A percentile compares a stretch with the other conserved stretches of the same genome.
These are phyloP conservation scores for Ceyx cyanopectus DNA, from an alignment of 2,113 vertebrate genomes.

Conservation along the genomic window DNA sequence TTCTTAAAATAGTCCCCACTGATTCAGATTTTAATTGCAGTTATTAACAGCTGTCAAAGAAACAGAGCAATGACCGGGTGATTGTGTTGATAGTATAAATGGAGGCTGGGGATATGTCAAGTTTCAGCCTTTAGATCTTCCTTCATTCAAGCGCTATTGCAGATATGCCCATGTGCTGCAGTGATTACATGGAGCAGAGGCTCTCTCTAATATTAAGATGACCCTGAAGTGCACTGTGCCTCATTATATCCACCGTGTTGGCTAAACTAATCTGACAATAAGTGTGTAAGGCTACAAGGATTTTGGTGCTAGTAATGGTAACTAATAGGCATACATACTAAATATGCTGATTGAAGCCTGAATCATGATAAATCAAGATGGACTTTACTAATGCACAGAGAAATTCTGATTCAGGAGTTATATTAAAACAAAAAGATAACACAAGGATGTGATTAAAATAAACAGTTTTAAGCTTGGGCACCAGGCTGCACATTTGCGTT, in stretches of 20 bases:
- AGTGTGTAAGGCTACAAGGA: not conserved
- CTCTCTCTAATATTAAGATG: not conserved
- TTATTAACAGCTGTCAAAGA: constrained; percentile 60
- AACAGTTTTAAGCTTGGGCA: too few relatives aligned
- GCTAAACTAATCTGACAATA: constrained; percentile 26
- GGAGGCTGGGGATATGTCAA: not conserved
- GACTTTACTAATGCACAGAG: not conserved
- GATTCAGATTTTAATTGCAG: constrained; percentile 67
- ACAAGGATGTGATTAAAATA: not conserved
- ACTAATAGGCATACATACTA: not conserved
- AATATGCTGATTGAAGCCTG: not conserved
- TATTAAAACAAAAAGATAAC: not conserved
- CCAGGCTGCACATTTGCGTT: not conserved
- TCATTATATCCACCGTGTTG: not conserved
- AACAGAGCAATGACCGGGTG: constrained; percentile 24
- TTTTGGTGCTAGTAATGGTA: not conserved
- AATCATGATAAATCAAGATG: not conserved
- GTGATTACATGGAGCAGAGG: not conserved
- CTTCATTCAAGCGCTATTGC: not conserved
- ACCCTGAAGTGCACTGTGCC: not conserved
- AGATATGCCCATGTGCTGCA: not conserved
- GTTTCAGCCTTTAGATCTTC: constrained; percentile 22
- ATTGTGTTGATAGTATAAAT: constrained; percentile 39
- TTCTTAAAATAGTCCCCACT: constrained; percentile 56
- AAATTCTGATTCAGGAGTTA: not conserved